These are phyloP conservation scores for Palythoa grandiflora DNA, from an alignment of 92 coral and sea anemone genomes.

Conservation along the genomic window DNA sequence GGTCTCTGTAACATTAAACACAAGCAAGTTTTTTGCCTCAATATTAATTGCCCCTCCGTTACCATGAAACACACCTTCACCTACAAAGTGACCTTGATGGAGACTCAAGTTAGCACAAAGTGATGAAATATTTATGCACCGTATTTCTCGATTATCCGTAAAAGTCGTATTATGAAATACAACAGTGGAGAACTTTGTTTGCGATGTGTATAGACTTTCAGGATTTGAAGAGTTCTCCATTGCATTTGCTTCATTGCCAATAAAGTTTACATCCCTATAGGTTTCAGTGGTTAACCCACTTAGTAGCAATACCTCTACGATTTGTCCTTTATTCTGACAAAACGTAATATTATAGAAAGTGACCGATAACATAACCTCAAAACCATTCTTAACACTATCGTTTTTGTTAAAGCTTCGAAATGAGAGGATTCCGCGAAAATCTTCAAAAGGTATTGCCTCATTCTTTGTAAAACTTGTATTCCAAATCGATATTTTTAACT, in stretches of 20 bases:
- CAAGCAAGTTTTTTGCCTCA: neutral
- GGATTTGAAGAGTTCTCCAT: neutral
- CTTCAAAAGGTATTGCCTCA: neutral
- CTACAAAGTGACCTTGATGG: neutral
- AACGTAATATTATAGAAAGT: neutral
- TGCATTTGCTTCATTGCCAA: neutral
- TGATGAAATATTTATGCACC: slow-evolving; percentile 17
- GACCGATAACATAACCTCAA: neutral
- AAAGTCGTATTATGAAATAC: neutral
- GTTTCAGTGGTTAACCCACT: neutral
- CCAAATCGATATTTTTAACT: neutral
- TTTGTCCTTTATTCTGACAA: slow-evolving; percentile 9
- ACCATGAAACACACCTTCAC: neutral
- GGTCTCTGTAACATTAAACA: neutral
- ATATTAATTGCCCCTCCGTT: slow-evolving; percentile 18
- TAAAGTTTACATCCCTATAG: neutral
- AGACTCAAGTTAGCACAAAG: neutral
- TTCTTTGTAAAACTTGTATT: slow-evolving; percentile 14
- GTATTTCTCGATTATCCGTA: neutral
- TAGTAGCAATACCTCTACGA: slow-evolving; percentile 13
- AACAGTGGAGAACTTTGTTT: slow-evolving; percentile 6
- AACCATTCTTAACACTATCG: neutral
- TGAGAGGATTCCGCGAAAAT: slow-evolving; percentile 13
- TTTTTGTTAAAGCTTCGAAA: neutral
- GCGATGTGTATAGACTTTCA: slow-evolving; percentile 32